These are phyloP conservation scores for Temnopleurus reevesii DNA, from an alignment of 53 echinoderm and acorn worm species.

Conservation along the genomic window DNA sequence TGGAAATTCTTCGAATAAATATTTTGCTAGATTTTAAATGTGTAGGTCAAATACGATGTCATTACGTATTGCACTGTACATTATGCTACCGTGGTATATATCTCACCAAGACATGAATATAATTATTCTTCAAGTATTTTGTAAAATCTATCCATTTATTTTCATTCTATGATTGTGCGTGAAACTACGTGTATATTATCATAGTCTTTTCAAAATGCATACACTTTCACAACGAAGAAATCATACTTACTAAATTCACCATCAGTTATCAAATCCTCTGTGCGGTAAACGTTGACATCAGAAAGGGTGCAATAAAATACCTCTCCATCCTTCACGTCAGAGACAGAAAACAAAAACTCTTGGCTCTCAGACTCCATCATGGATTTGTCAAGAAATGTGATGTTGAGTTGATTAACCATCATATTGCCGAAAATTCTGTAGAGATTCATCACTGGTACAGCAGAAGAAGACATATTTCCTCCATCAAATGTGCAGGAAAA, in stretches of 20 bases:
- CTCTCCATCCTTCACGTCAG: neutral
- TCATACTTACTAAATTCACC: neutral
- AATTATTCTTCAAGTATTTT: no score
- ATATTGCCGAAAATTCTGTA: neutral
- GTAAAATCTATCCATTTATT: no score
- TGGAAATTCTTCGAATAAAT: no score
- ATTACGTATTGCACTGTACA: no score
- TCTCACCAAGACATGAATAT: no score
- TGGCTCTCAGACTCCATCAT: neutral
- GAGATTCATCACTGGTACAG: conserved; percentile 17
- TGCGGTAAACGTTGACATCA: conserved; percentile 5
- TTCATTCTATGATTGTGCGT: no score
- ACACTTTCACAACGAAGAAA: neutral
- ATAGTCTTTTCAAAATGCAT: no score
- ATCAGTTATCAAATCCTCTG: neutral
- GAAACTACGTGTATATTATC: no score
- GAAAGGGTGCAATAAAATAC: neutral
- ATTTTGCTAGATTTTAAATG: no score
- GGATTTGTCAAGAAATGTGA: neutral
- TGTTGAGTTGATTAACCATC: neutral
- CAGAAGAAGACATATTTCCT: neutral
- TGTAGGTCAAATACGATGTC: no score
- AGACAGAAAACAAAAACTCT: neutral
- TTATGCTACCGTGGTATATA: no score
- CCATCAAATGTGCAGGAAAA: conserved; percentile 55